phyloP scores from a whole-genome alignment of 1,140 invertebrate genomes.

The Lithobius niger region DNA sequence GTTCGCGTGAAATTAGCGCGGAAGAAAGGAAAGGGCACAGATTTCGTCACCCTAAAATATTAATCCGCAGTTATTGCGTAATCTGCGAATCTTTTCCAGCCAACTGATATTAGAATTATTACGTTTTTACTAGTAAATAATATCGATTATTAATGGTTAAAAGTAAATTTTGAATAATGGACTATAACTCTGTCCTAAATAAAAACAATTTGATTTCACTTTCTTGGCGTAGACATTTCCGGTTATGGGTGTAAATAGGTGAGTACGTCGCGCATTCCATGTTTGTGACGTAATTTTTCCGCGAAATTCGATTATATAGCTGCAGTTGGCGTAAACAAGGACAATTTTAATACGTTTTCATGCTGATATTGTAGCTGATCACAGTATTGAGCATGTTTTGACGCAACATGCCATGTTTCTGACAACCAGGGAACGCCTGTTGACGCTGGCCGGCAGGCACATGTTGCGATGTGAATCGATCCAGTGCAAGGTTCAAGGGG shows the following conservation, averaged over 20 bases:
- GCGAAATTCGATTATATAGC: conserved; percentile 3
- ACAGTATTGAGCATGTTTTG: no score
- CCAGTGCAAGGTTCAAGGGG: no score
- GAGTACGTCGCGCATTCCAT: background rate
- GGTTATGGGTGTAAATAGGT: background rate
- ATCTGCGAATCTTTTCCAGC: background rate
- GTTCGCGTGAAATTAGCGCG: conserved; percentile 9
- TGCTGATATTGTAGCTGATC: no score
- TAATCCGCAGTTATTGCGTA: background rate
- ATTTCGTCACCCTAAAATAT: conserved; percentile 5
- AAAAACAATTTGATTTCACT: no score
- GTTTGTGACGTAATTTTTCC: background rate
- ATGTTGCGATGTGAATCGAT: no score
- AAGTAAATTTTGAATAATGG: background rate
- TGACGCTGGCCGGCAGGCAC: no score
- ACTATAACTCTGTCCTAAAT: no score
- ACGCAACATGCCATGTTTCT: no score
- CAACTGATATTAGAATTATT: background rate
- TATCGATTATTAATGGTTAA: background rate
- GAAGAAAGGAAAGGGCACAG: conserved; percentile 1
- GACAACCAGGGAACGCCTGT: no score
- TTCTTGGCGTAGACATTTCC: background rate
- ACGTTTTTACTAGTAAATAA: background rate
- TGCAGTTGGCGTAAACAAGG: no score
- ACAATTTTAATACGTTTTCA: no score